A percentile compares a stretch with the other conserved stretches of the same genome.
Conservation (phyloP, 2,797 vertebrate genomes). For the Cercopithecus hamlyni region DNA sequence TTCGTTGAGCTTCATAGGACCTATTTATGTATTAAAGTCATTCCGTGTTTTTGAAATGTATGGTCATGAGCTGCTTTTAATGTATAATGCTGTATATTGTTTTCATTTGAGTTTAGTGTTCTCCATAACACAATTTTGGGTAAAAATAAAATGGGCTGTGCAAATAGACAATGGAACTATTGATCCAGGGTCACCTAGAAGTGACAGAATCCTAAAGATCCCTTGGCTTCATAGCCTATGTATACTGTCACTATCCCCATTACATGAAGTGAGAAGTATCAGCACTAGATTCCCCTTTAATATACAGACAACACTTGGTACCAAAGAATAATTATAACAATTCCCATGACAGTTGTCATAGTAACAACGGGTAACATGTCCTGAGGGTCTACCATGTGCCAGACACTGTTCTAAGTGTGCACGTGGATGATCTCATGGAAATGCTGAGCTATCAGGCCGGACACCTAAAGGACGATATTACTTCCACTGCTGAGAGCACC, state of each 20-base stretch:
- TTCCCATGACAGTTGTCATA: accelerated
- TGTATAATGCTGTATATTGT: neutral
- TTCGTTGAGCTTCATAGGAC: neutral
- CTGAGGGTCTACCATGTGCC: neutral
- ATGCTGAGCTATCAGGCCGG: neutral
- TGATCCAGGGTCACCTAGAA: neutral
- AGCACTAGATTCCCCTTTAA: neutral
- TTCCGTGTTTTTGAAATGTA: neutral
- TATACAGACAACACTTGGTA: accelerated
- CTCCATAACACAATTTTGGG: neutral
- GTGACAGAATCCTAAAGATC: neutral
- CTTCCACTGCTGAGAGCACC: neutral
- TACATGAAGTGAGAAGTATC: neutral
- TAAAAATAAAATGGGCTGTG: neutral
- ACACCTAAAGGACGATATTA: neutral
- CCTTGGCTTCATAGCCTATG: neutral
- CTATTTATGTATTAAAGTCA: neutral
- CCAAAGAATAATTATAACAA: neutral
- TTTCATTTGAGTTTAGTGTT: neutral
- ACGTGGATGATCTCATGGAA: neutral
- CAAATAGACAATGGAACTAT: neutral
- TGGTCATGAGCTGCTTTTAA: neutral
- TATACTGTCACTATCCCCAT: neutral
- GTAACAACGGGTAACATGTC: neutral
- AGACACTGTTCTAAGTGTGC: neutral